Evolutionary conservation across 1,140 invertebrate species (phyloP).

Genomic region (Tetragonula clypearis): DNA sequence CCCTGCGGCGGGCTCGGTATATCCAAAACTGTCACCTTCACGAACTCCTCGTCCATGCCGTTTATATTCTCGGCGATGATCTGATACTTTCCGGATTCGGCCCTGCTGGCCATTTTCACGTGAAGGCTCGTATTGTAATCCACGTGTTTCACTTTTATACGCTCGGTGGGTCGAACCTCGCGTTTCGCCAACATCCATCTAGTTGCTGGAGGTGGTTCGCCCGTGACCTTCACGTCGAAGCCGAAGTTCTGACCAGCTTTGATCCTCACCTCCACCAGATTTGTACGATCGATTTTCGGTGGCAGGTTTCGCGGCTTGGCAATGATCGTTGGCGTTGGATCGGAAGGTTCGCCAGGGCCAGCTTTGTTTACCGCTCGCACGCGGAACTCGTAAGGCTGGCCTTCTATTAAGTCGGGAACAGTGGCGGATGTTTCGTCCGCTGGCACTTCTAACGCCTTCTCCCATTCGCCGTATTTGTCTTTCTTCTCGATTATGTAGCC

Average conservation of each 20-base stretch:
- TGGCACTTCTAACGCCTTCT: constrained; percentile 92
- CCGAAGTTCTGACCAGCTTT: constrained; percentile 94
- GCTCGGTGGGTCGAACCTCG: constrained; percentile 88
- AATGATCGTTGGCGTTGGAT: constrained; percentile 93
- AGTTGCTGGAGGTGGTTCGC: constrained; percentile 94
- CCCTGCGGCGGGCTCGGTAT: constrained; percentile 95
- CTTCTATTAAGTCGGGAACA: constrained; percentile 94
- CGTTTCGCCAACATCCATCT: constrained; percentile 91
- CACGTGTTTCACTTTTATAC: constrained; percentile 88
- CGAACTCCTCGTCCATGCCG: constrained; percentile 94
- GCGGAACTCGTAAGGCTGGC: constrained; percentile 94
- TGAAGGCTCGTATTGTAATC: constrained; percentile 96
- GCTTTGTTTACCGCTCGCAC: constrained; percentile 96
- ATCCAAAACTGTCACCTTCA: constrained; percentile 96
- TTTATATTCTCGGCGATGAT: constrained; percentile 96
- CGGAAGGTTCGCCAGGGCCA: constrained; percentile 95
- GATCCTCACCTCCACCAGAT: constrained; percentile 91
- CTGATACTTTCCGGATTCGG: constrained; percentile 95
- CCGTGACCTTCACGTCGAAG: constrained; percentile 92
- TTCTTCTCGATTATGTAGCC: constrained; percentile 96
- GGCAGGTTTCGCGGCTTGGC: constrained; percentile 94
- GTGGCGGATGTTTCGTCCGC: constrained; percentile 90
- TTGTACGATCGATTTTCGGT: constrained; percentile 94
- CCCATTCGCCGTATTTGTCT: constrained; percentile 97
- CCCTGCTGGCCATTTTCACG: constrained; percentile 91